Base-by-base conservation (phyloP, 1,140 invertebrate genomes). In the Magallana ariakensis region DNA sequence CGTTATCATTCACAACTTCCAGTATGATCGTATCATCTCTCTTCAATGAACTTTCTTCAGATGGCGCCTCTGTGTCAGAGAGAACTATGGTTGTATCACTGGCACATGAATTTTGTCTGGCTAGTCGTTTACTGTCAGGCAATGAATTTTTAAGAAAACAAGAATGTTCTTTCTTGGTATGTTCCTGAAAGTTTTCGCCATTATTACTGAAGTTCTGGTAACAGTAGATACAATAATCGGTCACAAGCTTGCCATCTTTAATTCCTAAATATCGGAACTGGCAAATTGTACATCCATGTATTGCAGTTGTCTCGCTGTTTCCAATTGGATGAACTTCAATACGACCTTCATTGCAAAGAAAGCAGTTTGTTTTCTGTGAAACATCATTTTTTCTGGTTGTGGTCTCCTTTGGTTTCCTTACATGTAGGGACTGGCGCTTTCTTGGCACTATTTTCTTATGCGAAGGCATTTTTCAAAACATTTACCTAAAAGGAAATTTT, bases 21-120 rank as follows among this genome's bases (percentile, higher is more conserved):
- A 75, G 33, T 75, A 75, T 33, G 22, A 75, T 33, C 9, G 66
- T 75, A 26, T 75, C 66, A 11, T 75, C 66, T 75, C 33, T 75
- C 4, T 75, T 75, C 26, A 75, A 19, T 0, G 22, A 26, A 8
- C 11, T 75, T 26, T 75, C 9, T 75, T 26, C 66, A 9, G 66
- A 11, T 10, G 22, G 15, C 5, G 26, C 33, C 33, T 75, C 66
- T 75, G 11, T 26, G 33, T 75, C 66, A 15, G 66, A 26, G 10
- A 75, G 6, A 10, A 75, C 33, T 9, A 7, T 75, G 9, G 66
- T 26, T 9, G 66, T 26, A 75, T 75, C 11, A 13, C 66, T 75
- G 22, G 22, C 66, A 33, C 33, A 26, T 26, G 66, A 75, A 75
- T 26, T 22, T 4, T 75, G 66, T 75, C 66, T 75, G 66, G 22